These are phyloP conservation scores for Sebastes goodei DNA, from an alignment of 2,797 vertebrate species.

Conservation along the genomic window DNA sequence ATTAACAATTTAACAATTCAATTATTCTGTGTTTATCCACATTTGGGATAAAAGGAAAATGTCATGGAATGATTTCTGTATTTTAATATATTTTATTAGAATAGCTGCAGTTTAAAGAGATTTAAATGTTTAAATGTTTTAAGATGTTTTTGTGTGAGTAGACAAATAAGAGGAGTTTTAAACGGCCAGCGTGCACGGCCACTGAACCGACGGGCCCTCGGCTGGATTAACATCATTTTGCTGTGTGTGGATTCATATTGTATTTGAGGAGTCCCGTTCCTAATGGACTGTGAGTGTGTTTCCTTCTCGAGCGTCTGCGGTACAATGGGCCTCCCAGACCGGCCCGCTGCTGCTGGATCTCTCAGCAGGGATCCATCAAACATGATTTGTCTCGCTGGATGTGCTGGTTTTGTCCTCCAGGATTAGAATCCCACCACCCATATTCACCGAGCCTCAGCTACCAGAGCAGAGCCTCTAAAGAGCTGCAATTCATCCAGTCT, in stretches of 20 bases:
- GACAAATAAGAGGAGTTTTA: neutral
- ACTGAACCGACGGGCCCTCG: neutral
- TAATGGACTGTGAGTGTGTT: slow-evolving; percentile 67
- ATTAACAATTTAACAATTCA: neutral
- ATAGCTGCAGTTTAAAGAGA: slow-evolving; percentile 2
- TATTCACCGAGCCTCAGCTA: slow-evolving; percentile 16
- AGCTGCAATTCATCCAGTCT: slow-evolving; percentile 25
- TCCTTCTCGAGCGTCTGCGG: slow-evolving; percentile 57
- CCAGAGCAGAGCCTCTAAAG: neutral
- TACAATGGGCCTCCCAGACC: slow-evolving; percentile 73
- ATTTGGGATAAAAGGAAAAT: neutral
- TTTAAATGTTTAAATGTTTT: neutral
- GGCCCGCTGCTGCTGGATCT: slow-evolving; percentile 58
- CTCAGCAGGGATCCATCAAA: slow-evolving; percentile 77
- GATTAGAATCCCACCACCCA: slow-evolving; percentile 72
- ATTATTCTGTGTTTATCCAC: neutral
- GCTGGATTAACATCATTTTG: slow-evolving; percentile 59
- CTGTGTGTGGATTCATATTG: slow-evolving; percentile 63
- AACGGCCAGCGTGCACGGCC: neutral
- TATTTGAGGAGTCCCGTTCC: slow-evolving; percentile 55
- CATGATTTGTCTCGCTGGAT: slow-evolving; percentile 81
- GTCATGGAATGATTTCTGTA: neutral
- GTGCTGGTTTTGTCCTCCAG: slow-evolving; percentile 69
- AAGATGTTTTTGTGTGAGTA: neutral
- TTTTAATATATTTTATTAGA: neutral